phyloP scores from a whole-genome alignment of 1,140 invertebrate genomes.

The Drosophila lowei region DNA sequence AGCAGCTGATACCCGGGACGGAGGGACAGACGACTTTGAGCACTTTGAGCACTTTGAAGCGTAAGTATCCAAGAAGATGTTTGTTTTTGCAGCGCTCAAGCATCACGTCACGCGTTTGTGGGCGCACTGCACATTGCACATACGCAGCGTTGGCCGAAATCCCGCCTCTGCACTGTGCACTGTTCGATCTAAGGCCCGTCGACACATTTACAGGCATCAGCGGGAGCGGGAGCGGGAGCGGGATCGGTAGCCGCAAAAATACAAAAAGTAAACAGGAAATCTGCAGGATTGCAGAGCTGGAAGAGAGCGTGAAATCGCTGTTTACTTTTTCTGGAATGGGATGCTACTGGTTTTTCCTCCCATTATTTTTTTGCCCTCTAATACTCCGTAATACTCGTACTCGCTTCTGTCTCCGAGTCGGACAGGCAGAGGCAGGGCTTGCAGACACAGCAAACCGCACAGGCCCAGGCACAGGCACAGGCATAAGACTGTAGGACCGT shows the following conservation, averaged over 20 bases:
- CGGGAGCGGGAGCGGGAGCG: too few species aligned
- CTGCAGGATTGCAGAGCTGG: slow-evolving; percentile 45
- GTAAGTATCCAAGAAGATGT: slow-evolving; percentile 22
- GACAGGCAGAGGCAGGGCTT: slow-evolving; percentile 28
- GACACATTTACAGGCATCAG: slow-evolving; percentile 55
- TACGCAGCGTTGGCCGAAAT: slow-evolving; percentile 59
- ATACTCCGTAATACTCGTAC: too few species aligned
- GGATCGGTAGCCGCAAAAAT: slow-evolving; percentile 25
- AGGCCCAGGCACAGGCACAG: slow-evolving; percentile 1
- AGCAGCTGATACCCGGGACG: slow-evolving; percentile 13
- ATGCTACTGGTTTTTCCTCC: neutral
- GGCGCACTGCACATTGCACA: slow-evolving; percentile 44
- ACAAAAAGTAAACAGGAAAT: slow-evolving; percentile 72
- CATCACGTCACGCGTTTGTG: slow-evolving; percentile 57
- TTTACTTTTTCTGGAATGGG: slow-evolving; percentile 39
- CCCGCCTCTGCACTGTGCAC: neutral
- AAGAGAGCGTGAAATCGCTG: slow-evolving; percentile 53
- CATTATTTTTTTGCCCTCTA: neutral
- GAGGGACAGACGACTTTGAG: too few species aligned
- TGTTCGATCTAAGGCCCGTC: slow-evolving; percentile 23
- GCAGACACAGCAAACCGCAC: slow-evolving; percentile 48
- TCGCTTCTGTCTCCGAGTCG: neutral
- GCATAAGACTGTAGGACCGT: slow-evolving; percentile 5
- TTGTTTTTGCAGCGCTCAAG: slow-evolving; percentile 55
- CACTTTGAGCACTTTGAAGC: too few species aligned